A percentile compares a stretch with the other conserved stretches of the same genome.
Conservation (phyloP, 2,888 invertebrate genomes). For the Eumerus sabulonum region DNA sequence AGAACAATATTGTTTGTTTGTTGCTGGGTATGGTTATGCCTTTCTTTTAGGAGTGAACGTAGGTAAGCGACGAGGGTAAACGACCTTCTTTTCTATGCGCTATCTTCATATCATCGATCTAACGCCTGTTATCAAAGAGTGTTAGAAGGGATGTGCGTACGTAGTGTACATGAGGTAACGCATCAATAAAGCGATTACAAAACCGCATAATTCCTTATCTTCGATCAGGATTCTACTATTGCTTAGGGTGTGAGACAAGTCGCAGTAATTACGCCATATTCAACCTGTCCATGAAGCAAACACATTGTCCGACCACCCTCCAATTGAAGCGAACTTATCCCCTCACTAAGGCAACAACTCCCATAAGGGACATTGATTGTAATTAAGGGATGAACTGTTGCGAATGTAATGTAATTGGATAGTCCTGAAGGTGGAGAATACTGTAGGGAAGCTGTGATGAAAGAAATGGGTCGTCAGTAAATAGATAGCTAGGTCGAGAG, state of each 20-base stretch:
- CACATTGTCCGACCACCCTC: conserved; percentile 56
- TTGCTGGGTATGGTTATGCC: conserved; percentile 35
- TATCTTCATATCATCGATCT: conserved; percentile 3
- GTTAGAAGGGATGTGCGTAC: conserved; percentile 32
- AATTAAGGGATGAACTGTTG: conserved; percentile 69
- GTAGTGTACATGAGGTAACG: conserved; percentile 27
- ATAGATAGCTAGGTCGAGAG: conserved; percentile 4
- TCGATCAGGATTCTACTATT: not conserved
- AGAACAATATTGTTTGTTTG: conserved; percentile 62
- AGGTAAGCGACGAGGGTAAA: conserved; percentile 57
- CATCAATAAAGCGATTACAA: conserved; percentile 58
- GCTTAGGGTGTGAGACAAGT: conserved; percentile 60
- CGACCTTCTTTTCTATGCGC: conserved; percentile 51
- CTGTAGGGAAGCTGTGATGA: conserved; percentile 42
- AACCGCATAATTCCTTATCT: conserved; percentile 54
- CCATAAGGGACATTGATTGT: conserved; percentile 61
- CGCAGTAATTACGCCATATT: conserved; percentile 66
- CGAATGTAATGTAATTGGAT: conserved; percentile 68
- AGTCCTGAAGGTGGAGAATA: conserved; percentile 39
- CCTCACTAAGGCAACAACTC: conserved; percentile 41
- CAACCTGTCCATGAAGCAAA: conserved; percentile 66
- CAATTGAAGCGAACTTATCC: conserved; percentile 24
- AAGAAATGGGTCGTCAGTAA: conserved; percentile 57
- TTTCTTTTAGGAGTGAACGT: conserved; percentile 21
- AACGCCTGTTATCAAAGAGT: too few species aligned